These are phyloP conservation scores for Scomber japonicus DNA, from an alignment of 2,113 vertebrate species.

Conservation along the genomic window DNA sequence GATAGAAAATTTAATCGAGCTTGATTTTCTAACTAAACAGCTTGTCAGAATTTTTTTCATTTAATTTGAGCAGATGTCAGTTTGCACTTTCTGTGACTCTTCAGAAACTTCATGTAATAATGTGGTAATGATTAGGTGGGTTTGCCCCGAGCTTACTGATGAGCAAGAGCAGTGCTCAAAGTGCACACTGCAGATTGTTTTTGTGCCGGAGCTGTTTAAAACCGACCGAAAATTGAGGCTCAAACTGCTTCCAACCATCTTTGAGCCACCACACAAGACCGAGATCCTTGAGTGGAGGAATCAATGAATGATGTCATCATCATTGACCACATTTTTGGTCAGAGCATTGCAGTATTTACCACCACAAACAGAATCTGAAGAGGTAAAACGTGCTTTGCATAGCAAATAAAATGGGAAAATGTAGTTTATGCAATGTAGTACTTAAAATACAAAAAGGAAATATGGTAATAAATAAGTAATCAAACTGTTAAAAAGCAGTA, in stretches of 20 bases:
- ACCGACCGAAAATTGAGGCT: neutral
- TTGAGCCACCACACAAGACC: too few relatives aligned
- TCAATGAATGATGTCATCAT: slow-evolving; percentile 11
- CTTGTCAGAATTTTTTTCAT: slow-evolving; percentile 24
- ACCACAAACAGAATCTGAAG: neutral
- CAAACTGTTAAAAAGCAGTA: too few relatives aligned
- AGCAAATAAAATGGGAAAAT: neutral
- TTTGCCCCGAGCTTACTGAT: slow-evolving; percentile 28
- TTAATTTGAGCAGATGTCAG: slow-evolving; percentile 27
- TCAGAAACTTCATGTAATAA: slow-evolving; percentile 69
- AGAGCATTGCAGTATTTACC: neutral
- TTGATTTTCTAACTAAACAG: slow-evolving; percentile 17
- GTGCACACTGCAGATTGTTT: slow-evolving; percentile 1
- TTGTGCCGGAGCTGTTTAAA: neutral
- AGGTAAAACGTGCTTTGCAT: neutral
- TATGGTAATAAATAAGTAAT: too few relatives aligned
- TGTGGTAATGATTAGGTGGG: slow-evolving; percentile 43
- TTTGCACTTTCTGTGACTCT: slow-evolving; percentile 19
- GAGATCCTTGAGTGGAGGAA: neutral
- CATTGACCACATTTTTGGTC: neutral
- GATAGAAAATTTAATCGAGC: slow-evolving; percentile 24
- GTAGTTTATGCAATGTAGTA: neutral
- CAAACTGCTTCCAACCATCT: neutral
- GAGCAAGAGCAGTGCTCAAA: slow-evolving; percentile 11
- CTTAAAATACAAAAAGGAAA: too few relatives aligned